Conservation (phyloP, 2,888 invertebrate genomes). For the Stegophylla sp. region DNA sequence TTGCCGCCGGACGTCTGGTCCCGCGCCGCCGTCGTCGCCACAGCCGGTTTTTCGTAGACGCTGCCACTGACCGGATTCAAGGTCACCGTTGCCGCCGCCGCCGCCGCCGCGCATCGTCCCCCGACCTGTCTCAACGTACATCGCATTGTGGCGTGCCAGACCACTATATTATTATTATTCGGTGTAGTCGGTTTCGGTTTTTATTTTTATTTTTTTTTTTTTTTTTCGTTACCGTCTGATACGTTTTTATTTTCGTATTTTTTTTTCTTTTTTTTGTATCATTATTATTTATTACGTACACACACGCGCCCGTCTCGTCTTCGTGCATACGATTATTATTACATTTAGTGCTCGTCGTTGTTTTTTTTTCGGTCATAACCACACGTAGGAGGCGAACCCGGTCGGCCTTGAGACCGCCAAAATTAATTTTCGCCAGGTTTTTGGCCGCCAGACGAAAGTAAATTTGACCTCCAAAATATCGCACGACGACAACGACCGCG, state of each 20-base stretch:
- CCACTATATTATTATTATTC: conserved; percentile 35
- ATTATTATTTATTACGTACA: too few species aligned
- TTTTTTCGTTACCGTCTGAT: conserved; percentile 46
- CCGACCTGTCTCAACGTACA: conserved; percentile 56
- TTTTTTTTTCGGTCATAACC: conserved; percentile 4
- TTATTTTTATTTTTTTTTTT: conserved; percentile 10
- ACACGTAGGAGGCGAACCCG: not conserved
- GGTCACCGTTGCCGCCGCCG: too few species aligned
- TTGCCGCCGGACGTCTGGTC: conserved; percentile 57
- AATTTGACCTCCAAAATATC: conserved; percentile 46
- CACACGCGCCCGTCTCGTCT: not conserved
- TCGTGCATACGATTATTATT: not conserved
- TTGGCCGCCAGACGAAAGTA: conserved; percentile 46
- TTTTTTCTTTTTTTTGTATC: not conserved
- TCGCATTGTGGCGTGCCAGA: conserved; percentile 55
- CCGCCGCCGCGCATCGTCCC: conserved; percentile 47
- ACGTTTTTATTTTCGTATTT: conserved; percentile 37
- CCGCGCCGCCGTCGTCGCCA: not conserved
- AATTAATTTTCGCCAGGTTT: conserved; percentile 18
- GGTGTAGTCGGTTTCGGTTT: conserved; percentile 35
- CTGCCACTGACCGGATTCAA: conserved; percentile 58
- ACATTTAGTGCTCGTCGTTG: not conserved
- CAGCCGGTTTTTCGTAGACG: conserved; percentile 59
- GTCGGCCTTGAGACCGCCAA: conserved; percentile 45
- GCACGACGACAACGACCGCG: conserved; percentile 11